Conservation (phyloP, 2,888 invertebrate genomes). For the Lumbricus terrestris region DNA sequence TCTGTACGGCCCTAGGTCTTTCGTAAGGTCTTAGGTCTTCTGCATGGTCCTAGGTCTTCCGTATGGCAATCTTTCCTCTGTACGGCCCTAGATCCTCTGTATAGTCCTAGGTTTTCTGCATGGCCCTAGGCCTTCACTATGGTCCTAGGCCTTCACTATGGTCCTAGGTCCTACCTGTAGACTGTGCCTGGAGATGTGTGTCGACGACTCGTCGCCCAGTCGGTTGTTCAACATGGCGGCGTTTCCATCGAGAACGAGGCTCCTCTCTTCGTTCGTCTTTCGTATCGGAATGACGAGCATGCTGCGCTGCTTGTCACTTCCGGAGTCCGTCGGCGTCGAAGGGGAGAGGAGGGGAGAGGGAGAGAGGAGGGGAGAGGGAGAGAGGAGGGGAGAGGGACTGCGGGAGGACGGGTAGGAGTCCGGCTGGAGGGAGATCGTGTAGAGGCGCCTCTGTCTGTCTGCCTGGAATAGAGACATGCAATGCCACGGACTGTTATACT, state of each 20-base stretch:
- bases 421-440: background rate
- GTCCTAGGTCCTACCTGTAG: background rate
- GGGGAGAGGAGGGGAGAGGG: constrained; percentile 5
- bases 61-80: too few species aligned
- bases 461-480: background rate
- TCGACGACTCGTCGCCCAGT: background rate
- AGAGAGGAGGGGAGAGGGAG: background rate
- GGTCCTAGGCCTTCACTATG: too few species aligned
- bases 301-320: background rate
- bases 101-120: background rate
- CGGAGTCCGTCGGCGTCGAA: background rate
- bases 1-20: too few species aligned
- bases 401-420: background rate
- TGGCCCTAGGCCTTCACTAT: background rate
- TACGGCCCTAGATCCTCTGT: too few species aligned
- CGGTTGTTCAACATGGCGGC: background rate
- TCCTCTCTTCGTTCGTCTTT: background rate
- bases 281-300: constrained; percentile 8
- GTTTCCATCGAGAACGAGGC: background rate
- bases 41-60: too few species aligned
- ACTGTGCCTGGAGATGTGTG: too few species aligned
- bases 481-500: too few species aligned
- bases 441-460: background rate
- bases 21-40: too few species aligned
- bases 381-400: background rate